Evolutionary conservation across 2,797 vertebrate species (phyloP).

Genomic region (Lepus townsendii): DNA sequence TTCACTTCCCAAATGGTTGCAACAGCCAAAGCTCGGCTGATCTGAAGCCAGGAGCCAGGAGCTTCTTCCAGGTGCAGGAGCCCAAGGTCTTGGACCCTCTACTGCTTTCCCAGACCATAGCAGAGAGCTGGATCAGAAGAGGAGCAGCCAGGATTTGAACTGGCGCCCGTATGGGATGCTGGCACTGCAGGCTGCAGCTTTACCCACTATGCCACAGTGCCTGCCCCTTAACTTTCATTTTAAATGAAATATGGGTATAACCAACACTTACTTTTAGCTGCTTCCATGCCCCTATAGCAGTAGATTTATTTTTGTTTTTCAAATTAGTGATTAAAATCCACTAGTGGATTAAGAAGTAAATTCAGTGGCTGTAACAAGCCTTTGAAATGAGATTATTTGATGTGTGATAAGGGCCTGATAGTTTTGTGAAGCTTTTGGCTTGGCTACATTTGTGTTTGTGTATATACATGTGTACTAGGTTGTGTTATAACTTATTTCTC

Average conservation of each 20-base stretch:
- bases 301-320: constrained; percentile 22
- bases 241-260: background rate
- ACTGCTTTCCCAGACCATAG: too few relatives aligned
- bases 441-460: background rate
- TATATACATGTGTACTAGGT: background rate
- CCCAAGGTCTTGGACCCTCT: too few relatives aligned
- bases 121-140: too few relatives aligned
- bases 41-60: too few relatives aligned
- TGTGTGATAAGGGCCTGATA: background rate
- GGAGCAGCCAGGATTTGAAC: too few relatives aligned
- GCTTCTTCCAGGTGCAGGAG: too few relatives aligned
- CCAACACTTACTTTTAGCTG: background rate
- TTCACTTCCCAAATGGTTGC: too few relatives aligned
- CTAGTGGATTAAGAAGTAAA: background rate
- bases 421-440: constrained; percentile 19
- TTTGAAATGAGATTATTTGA: background rate
- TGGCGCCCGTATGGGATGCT: too few relatives aligned
- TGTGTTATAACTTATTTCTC: background rate
- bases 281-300: background rate
- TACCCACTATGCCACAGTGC: too few relatives aligned
- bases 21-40: too few relatives aligned
- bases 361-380: background rate
- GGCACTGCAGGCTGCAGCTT: too few relatives aligned
- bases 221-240: background rate
- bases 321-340: background rate